phyloP scores from a whole-genome alignment of 2,797 vertebrate species.

The Neoniphon sammara region DNA sequence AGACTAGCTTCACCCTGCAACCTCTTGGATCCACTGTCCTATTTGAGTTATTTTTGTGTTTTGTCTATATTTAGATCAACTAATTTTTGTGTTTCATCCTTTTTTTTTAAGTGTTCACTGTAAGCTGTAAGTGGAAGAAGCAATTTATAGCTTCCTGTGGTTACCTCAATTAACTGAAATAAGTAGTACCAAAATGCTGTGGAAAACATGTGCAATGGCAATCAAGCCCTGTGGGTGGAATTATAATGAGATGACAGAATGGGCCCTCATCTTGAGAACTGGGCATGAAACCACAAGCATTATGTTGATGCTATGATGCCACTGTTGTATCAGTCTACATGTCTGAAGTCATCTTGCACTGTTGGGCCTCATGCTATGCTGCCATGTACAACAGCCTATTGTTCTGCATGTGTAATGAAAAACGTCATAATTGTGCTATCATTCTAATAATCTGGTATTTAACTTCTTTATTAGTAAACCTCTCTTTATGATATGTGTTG shows the following conservation, averaged over 20 bases:
- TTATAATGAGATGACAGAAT: conserved; percentile 46
- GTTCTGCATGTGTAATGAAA: background rate
- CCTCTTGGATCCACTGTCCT: background rate
- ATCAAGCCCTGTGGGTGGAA: conserved; percentile 39
- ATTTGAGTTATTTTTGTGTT: background rate
- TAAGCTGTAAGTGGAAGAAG: conserved; percentile 38
- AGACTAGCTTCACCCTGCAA: conserved; percentile 28
- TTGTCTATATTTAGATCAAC: background rate
- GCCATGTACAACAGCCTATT: background rate
- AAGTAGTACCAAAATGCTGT: conserved; percentile 40
- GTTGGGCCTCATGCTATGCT: background rate
- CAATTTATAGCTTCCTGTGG: conserved; percentile 44
- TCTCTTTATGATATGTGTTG: conserved; percentile 1
- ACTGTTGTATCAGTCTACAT: conserved; percentile 8
- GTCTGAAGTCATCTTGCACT: background rate
- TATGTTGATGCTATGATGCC: conserved; percentile 5
- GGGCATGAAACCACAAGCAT: conserved; percentile 16
- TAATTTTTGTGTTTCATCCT: background rate
- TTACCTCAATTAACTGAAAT: conserved; percentile 62
- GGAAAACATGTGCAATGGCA: conserved; percentile 28
- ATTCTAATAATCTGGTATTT: background rate
- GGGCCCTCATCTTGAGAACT: conserved; percentile 21
- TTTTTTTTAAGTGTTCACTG: conserved; percentile 18
- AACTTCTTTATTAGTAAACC: conserved; percentile 34
- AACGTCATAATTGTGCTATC: background rate